Evolutionary conservation across 2,888 invertebrate species (phyloP).

Genomic region (Himalopsyche japonica): DNA sequence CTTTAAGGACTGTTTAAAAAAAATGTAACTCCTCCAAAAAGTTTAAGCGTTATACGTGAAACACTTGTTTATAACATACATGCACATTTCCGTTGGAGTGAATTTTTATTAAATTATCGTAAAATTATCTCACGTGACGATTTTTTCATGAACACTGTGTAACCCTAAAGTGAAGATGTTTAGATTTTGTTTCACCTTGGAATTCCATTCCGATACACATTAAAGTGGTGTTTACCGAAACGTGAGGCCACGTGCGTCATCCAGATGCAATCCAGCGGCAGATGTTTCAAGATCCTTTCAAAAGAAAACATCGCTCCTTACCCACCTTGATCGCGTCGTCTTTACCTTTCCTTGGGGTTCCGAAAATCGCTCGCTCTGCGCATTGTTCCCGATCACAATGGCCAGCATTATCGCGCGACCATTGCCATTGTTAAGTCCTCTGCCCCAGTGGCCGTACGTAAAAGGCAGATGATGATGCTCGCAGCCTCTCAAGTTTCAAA

Average conservation of each 20-base stretch:
- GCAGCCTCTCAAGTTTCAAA: not conserved
- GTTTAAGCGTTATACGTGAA: not conserved
- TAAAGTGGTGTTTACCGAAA: not conserved
- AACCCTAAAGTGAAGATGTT: not conserved
- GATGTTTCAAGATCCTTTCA: constrained; percentile 33
- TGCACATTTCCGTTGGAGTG: not conserved
- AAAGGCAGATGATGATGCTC: constrained; percentile 1
- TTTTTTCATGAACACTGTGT: not conserved
- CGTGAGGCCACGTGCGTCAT: constrained; percentile 31
- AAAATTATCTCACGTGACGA: not conserved
- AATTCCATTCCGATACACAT: not conserved
- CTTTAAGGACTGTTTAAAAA: not conserved
- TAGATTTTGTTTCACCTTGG: not conserved
- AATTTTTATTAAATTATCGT: not conserved
- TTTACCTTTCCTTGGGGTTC: constrained; percentile 16
- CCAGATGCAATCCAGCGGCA: constrained; percentile 21
- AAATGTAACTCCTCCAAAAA: not conserved
- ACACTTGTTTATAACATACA: not conserved
- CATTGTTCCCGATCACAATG: constrained; percentile 30
- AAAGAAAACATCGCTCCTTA: constrained; percentile 4
- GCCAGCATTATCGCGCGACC: constrained; percentile 23
- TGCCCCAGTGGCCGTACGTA: not conserved
- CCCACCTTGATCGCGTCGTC: constrained; percentile 1
- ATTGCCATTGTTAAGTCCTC: constrained; percentile 5
- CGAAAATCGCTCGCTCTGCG: not conserved